A percentile compares a stretch with the other conserved stretches of the same genome.
These are phyloP conservation scores for Potorous gilbertii DNA, from an alignment of 2,797 vertebrate genomes.

Conservation along the genomic window DNA sequence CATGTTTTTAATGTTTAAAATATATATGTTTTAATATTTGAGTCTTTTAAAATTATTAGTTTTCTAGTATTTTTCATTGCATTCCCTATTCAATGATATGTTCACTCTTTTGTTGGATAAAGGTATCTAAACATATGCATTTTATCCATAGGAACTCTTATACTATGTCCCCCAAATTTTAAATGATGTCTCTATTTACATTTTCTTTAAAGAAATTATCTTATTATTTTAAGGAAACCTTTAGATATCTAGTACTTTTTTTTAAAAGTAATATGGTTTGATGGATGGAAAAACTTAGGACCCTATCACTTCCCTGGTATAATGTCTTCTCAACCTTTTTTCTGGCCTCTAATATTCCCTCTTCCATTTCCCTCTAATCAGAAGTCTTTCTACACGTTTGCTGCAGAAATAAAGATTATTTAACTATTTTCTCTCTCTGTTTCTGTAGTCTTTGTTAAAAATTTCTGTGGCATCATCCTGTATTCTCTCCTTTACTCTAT, in stretches of 20 bases:
- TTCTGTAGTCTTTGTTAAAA: neutral
- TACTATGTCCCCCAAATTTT: neutral
- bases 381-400: neutral
- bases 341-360: neutral
- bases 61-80: neutral
- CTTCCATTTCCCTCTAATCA: neutral
- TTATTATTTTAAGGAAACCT: neutral
- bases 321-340: neutral
- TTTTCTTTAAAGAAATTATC: neutral
- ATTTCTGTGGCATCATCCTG: neutral
- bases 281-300: neutral
- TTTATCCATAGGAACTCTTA: neutral
- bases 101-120: neutral
- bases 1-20: too few relatives aligned
- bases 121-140: neutral
- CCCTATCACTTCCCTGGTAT: neutral
- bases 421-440: neutral
- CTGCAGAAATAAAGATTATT: neutral
- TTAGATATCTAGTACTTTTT: neutral
- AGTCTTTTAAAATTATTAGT: neutral
- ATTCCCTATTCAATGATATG: neutral
- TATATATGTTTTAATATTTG: too few relatives aligned
- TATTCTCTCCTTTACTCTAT: neutral
- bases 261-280: neutral
- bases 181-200: neutral